Evolutionary conservation across 2,797 vertebrate species (phyloP), one percentile per base, ranked within the genome.

Genomic region (Lepidocolaptes lacrymiger): DNA sequence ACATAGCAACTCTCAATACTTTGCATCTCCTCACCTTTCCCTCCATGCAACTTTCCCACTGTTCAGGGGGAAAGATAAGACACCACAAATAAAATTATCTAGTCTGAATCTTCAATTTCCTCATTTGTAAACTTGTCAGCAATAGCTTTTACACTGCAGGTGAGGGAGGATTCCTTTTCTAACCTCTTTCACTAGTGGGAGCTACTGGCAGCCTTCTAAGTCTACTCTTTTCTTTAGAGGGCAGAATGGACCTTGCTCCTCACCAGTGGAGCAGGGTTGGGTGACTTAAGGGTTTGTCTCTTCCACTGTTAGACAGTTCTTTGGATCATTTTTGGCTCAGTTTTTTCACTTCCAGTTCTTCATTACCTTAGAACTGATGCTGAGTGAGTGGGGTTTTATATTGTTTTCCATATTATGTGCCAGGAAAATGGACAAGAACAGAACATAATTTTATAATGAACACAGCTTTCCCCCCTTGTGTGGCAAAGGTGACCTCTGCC

Each of bases 371-470:
- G 28, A 83, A 61, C 32, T 10, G 3, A 21, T 46, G 32, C 1
- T n/a, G n/a, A 51, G 14, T 30, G 7, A 49, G 55, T 0, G 4
- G 30, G 4, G 14, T 75, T 58, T 51, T 32, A 18, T 1, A 3
- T 37, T 49, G 27, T 64, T 88, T 91, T 55, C 61, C 51, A 6
- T 28, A 16, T 11, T 18, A 3, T 7, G 13, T 43, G 12, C 14
- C 51, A 73, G 55, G 34, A 82, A 76, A 32, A 39, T 17, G 54
- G 44, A 74, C 52, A 48, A 61, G 39, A 75, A 23, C 9, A 82
- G 41, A 87, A 36, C 9, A 9, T 10, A 7, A 26, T 67, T 73
- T 88, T 79, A 52, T 7, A 72, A n/a, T 1, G 1, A 58, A 23
- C 22, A 56, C 4, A 67, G 32, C 12, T 88, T 88, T 79, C 17